Percentiles rank a stretch among this genome's conserved stretches.
phyloP scores from a whole-genome alignment of 2,888 invertebrate species.

The Morinoia aosen region DNA sequence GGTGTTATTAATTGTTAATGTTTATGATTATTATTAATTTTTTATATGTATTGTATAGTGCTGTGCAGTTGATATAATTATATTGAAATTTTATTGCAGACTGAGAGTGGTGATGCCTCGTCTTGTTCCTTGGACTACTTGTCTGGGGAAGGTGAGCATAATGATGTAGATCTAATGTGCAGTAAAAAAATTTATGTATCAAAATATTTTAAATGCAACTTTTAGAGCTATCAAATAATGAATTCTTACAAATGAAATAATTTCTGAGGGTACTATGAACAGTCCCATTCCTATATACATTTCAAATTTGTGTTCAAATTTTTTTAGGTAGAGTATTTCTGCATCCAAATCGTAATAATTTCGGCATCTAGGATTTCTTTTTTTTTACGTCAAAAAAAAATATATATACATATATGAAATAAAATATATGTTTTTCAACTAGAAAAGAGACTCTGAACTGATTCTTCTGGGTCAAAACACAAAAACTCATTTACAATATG shows the following conservation, averaged over 20 bases:
- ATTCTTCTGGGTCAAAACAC: not conserved
- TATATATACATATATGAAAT: no score
- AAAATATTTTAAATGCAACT: not conserved
- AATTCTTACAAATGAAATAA: no score
- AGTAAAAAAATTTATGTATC: not conserved
- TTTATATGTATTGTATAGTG: not conserved
- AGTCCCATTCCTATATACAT: not conserved
- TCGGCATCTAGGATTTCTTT: no score
- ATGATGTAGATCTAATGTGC: not conserved
- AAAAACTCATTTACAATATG: not conserved
- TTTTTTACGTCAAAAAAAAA: no score
- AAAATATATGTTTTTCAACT: no score
- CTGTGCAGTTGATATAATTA: not conserved
- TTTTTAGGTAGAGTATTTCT: no score
- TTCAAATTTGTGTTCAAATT: no score
- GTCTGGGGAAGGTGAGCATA: not conserved
- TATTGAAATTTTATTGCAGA: not conserved
- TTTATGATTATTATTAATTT: no score
- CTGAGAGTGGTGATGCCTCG: slow-evolving; percentile 13
- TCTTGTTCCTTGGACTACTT: slow-evolving; percentile 32
- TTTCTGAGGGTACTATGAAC: no score
- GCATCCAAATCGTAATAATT: no score
- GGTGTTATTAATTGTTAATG: not conserved
- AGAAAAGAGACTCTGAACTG: no score
- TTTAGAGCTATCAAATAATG: not conserved